Base-by-base conservation (phyloP, 2,888 invertebrate species). In the Tuta absoluta region DNA sequence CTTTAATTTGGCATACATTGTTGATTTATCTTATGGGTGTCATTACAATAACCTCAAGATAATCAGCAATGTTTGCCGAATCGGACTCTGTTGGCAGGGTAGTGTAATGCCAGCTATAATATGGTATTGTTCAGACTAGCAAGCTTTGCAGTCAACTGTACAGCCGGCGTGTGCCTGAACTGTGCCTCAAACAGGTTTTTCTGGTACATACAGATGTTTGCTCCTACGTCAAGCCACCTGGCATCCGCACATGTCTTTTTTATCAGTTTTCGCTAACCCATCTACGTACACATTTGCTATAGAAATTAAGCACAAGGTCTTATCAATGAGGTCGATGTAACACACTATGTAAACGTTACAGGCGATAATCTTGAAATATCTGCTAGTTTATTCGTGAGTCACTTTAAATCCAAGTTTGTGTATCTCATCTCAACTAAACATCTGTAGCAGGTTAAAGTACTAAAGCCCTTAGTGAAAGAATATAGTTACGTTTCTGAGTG, bases 291-390 rank as follows among this genome's bases (percentile, higher is more conserved):
- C 61, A 51, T 66, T 66, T 66, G 61, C 76, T 71, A 69, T 68
- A 67, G 68, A 76, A 78, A 86, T 81, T 82, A 80, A 77, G 81
- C 70, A 77, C 86, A 84, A 86, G 86, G 86, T 74, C 78, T 73
- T 65, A 11, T 21, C 69, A 85, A 76, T 71, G 84, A 73, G 85
- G 85, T 76, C 79, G 73, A 74, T 74, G 63, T 72, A 68, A 69
- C 68, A 66, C 65, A 68, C 68, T 64, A 63, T 64, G 72, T 70
- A 76, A 76, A 80, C 74, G 72, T 73, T 70, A 51, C 51, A 71
- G 67, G 67, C 68, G 63, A 67, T 66, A 63, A 72, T 69, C 68
- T 67, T 74, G 73, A 73, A 73, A 64, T 28, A 61, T 49, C 61
- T 33, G 61, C 28, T 37, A 2, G 56, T 66, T 61, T 67, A 68